phyloP scores from a whole-genome alignment of 2,797 vertebrate species.

The Chanos chanos region DNA sequence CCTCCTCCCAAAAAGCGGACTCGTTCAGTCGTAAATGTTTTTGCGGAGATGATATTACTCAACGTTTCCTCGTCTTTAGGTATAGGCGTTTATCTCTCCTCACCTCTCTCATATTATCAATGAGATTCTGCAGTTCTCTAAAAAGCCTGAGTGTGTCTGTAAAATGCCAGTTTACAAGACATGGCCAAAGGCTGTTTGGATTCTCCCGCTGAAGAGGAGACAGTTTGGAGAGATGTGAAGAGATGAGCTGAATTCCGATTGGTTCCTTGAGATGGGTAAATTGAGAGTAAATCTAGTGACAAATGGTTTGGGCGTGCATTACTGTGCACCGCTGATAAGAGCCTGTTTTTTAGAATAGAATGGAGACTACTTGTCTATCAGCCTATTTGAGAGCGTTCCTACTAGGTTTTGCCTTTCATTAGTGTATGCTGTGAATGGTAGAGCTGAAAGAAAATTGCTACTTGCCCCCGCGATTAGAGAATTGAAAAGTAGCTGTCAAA shows the following conservation, averaged over 20 bases:
- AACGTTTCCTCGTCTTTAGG: not conserved
- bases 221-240: conserved; percentile 1
- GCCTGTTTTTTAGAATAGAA: conserved; percentile 61
- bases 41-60: not conserved
- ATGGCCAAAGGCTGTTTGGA: not conserved
- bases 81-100: not conserved
- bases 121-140: not conserved
- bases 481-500: conserved; percentile 91
- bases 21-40: conserved; percentile 5
- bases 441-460: conserved; percentile 82
- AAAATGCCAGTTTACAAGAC: not conserved
- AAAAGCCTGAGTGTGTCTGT: not conserved
- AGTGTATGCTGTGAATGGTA: conserved; percentile 78
- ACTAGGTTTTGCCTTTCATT: conserved; percentile 79
- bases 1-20: no score
- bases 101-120: not conserved
- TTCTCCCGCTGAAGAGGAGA: conserved; percentile 24
- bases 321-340: conserved; percentile 77
- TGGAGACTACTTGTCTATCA: conserved; percentile 76
- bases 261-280: conserved; percentile 38
- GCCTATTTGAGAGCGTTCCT: conserved; percentile 79
- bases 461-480: conserved; percentile 74
- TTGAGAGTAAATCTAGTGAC: conserved; percentile 45
- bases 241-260: conserved; percentile 39
- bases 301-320: conserved; percentile 58